These are phyloP conservation scores for Melanotaenia boesemani DNA, from an alignment of 2,797 vertebrate genomes.

Conservation along the genomic window DNA sequence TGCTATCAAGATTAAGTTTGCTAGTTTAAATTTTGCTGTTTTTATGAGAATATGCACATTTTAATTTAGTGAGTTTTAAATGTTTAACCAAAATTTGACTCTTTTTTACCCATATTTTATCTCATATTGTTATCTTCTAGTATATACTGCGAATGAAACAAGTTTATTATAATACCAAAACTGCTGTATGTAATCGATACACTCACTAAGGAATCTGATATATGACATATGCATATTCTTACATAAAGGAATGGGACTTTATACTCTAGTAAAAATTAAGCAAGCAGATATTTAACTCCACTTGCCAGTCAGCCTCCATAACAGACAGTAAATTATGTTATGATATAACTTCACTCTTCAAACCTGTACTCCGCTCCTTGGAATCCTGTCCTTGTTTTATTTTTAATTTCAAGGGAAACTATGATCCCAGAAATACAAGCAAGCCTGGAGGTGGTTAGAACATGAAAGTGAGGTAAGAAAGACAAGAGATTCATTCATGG, in stretches of 20 bases:
- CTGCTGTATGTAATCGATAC: not conserved
- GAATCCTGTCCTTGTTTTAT: conserved; percentile 74
- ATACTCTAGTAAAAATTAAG: not conserved
- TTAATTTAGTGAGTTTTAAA: not conserved
- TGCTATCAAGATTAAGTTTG: not conserved
- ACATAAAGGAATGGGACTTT: not conserved
- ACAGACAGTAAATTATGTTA: not conserved
- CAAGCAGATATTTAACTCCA: not conserved
- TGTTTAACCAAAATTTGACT: not conserved
- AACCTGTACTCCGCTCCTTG: conserved; percentile 24
- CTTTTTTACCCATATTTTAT: not conserved
- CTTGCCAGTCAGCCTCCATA: not conserved
- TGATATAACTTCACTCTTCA: not conserved
- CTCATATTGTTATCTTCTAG: not conserved
- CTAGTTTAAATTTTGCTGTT: not conserved
- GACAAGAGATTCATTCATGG: conserved; percentile 84
- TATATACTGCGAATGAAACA: not conserved
- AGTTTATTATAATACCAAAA: not conserved
- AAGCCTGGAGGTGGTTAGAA: conserved; percentile 81
- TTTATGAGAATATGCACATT: not conserved
- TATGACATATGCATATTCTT: not conserved
- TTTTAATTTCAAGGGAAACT: conserved; percentile 33
- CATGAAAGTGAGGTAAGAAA: conserved; percentile 82
- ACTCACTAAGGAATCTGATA: too few species aligned
- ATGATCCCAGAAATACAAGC: conserved; percentile 79